A percentile compares a stretch with the other conserved stretches of the same genome.
These are phyloP conservation scores for Trichogramma evanescens DNA, from an alignment of 2,888 invertebrate genomes.

Conservation along the genomic window DNA sequence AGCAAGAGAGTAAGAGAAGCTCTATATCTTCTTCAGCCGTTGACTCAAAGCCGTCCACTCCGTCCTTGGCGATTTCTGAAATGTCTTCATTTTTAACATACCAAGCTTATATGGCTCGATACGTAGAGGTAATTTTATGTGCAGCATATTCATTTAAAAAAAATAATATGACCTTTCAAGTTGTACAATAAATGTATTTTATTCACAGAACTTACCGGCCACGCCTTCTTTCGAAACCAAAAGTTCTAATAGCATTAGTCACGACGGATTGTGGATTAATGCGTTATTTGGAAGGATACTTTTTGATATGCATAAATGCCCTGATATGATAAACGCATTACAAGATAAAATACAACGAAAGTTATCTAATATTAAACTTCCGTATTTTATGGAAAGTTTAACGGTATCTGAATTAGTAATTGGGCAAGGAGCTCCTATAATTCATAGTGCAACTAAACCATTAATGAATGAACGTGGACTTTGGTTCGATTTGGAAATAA, in stretches of 20 bases:
- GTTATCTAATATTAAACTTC: slow-evolving; percentile 77
- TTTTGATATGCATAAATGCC: slow-evolving; percentile 75
- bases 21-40: slow-evolving; percentile 30
- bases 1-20: slow-evolving; percentile 35
- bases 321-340: slow-evolving; percentile 61
- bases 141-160: neutral
- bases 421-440: slow-evolving; percentile 60
- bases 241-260: slow-evolving; percentile 25
- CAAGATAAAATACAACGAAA: slow-evolving; percentile 79
- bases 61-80: slow-evolving; percentile 28
- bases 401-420: slow-evolving; percentile 68
- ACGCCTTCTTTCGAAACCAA: slow-evolving; percentile 26
- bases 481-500: slow-evolving; percentile 80
- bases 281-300: slow-evolving; percentile 69
- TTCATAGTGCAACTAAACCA: slow-evolving; percentile 60
- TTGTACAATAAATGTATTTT: neutral
- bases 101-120: slow-evolving; percentile 40
- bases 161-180: neutral
- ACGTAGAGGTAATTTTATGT: slow-evolving; percentile 32
- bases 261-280: slow-evolving; percentile 69
- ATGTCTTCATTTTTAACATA: slow-evolving; percentile 35
- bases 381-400: slow-evolving; percentile 82
- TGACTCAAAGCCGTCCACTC: slow-evolving; percentile 34
- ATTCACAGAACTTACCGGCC: slow-evolving; percentile 12
- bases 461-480: slow-evolving; percentile 73